These are phyloP conservation scores for Bothrops jararaca DNA, from an alignment of 2,113 vertebrate genomes.

Conservation along the genomic window DNA sequence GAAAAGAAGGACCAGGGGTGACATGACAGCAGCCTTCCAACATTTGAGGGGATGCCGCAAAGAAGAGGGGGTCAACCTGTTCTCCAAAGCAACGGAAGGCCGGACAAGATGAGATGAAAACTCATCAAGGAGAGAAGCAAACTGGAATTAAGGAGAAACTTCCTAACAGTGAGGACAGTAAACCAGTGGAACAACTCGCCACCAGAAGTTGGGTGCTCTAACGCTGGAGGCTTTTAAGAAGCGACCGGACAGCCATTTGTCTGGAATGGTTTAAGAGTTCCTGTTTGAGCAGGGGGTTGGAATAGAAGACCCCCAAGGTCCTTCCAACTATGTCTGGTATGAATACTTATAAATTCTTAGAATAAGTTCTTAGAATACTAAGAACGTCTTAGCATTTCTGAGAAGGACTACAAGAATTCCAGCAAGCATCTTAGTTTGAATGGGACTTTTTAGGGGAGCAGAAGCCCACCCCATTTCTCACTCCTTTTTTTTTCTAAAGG, in stretches of 20 bases:
- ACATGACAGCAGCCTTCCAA: background rate
- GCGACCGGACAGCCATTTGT: too few relatives aligned
- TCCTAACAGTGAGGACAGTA: too few relatives aligned
- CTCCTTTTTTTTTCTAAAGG: background rate
- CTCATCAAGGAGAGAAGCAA: too few relatives aligned
- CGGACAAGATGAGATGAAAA: too few relatives aligned
- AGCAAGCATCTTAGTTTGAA: background rate
- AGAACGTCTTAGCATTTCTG: background rate
- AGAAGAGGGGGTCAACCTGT: background rate
- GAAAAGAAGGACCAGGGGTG: background rate
- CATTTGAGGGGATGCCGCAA: background rate
- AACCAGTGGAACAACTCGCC: too few relatives aligned
- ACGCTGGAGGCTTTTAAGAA: too few relatives aligned
- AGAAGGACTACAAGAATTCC: background rate
- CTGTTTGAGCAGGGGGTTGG: too few relatives aligned
- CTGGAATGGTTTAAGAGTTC: too few relatives aligned
- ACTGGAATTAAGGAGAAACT: too few relatives aligned
- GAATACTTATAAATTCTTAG: background rate
- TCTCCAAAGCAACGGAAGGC: background rate
- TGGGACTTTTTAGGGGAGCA: background rate
- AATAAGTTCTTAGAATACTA: background rate
- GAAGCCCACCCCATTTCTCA: background rate
- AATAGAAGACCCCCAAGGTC: background rate
- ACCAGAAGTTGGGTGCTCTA: too few relatives aligned
- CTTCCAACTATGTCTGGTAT: background rate